Evolutionary conservation across 2,797 vertebrate species (phyloP).

Genomic region (Oceanodroma leucorhoa): DNA sequence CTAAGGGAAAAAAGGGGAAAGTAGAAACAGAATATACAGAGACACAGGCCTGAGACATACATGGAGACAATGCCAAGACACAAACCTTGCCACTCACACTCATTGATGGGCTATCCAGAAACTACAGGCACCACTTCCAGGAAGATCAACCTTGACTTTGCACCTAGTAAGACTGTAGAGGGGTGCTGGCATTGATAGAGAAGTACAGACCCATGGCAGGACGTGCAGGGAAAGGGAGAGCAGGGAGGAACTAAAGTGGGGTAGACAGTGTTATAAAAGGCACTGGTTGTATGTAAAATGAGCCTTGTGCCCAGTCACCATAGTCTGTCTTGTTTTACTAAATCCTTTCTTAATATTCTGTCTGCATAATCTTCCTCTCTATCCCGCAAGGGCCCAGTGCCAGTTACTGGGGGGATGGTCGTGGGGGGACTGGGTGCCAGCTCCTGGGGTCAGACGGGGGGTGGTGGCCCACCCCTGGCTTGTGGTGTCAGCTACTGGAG

Average conservation of each 20-base stretch:
- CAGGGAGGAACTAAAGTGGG: neutral
- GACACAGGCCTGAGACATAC: neutral
- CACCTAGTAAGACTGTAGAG: neutral
- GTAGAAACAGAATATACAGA: neutral
- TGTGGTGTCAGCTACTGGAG: neutral
- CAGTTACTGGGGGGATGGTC: neutral
- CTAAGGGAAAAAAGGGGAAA: neutral
- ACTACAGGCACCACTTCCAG: neutral
- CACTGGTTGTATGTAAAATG: neutral
- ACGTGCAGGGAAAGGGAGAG: neutral
- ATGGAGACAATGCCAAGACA: neutral
- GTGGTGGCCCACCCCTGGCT: too few species aligned
- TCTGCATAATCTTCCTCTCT: rapidly evolving
- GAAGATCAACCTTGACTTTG: neutral
- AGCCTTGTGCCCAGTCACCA: rapidly evolving
- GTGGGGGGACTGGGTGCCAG: neutral
- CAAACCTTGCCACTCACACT: neutral
- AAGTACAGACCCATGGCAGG: rapidly evolving
- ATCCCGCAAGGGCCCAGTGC: neutral
- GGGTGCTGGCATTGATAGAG: rapidly evolving
- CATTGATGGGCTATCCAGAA: neutral
- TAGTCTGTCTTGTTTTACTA: neutral
- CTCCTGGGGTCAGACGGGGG: neutral
- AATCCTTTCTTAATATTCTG: neutral
- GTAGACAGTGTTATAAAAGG: neutral